Conservation (phyloP, 1,140 invertebrate genomes). For the Bactericera cockerelli region DNA sequence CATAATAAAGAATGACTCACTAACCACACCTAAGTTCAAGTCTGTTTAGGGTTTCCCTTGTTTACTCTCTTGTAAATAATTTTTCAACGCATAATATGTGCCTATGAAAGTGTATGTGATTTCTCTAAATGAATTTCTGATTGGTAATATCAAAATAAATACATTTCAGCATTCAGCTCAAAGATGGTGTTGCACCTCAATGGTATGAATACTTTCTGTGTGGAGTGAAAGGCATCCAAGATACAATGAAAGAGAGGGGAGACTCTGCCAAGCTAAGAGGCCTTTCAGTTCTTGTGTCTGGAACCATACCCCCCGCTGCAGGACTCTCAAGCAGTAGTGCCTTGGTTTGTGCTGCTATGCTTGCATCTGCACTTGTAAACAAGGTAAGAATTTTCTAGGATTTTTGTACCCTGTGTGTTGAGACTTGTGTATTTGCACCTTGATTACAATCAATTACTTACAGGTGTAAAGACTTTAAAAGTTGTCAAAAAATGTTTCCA, state of each 20-base stretch:
- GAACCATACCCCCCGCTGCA: slow-evolving; percentile 75
- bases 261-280: slow-evolving; percentile 30
- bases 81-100: no score
- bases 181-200: slow-evolving; percentile 37
- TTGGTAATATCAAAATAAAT: no score
- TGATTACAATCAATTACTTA: neutral
- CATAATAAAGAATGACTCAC: no score
- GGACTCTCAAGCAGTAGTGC: slow-evolving; percentile 96
- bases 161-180: slow-evolving; percentile 19
- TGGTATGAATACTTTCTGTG: slow-evolving; percentile 96
- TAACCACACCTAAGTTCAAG: no score
- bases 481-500: neutral
- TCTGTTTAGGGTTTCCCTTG: no score
- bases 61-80: no score
- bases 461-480: neutral
- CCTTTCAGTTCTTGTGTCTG: slow-evolving; percentile 59
- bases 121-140: no score
- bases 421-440: neutral
- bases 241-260: slow-evolving; percentile 34
- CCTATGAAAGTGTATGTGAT: no score
- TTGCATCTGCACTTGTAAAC: slow-evolving; percentile 65
- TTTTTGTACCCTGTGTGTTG: no score
- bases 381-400: slow-evolving; percentile 41
- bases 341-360: slow-evolving; percentile 78
- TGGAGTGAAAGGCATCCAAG: slow-evolving; percentile 70